Conservation (phyloP, 2,888 invertebrate species). For the Aspidiotus destructor region DNA sequence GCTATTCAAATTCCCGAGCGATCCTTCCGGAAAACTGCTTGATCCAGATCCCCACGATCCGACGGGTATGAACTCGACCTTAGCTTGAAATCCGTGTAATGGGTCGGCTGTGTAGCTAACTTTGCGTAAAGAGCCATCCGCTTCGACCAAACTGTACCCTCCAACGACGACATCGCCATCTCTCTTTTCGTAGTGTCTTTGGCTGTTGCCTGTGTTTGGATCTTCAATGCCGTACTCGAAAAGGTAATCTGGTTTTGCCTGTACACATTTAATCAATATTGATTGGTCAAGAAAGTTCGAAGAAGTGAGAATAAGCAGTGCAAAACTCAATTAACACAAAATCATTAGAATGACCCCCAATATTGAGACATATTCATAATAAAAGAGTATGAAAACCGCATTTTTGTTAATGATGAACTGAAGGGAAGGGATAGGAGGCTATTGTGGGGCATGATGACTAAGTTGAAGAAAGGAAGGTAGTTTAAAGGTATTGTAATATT, state of each 20-base stretch:
- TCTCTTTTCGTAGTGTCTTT: constrained; percentile 61
- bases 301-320: too few relatives aligned
- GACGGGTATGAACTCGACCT: constrained; percentile 42
- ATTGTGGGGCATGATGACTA: too few relatives aligned
- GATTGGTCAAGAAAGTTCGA: too few relatives aligned
- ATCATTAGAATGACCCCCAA: too few relatives aligned
- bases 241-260: constrained; percentile 65
- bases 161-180: constrained; percentile 63
- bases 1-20: not conserved
- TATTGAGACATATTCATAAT: too few relatives aligned
- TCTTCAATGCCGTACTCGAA: constrained; percentile 70
- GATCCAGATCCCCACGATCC: constrained; percentile 33
- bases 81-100: constrained; percentile 61
- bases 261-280: too few relatives aligned
- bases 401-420: too few relatives aligned
- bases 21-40: not conserved
- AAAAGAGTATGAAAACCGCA: too few relatives aligned
- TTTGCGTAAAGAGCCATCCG: constrained; percentile 61
- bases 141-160: constrained; percentile 62
- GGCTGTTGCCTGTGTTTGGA: constrained; percentile 59
- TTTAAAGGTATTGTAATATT: too few relatives aligned
- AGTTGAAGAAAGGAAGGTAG: too few relatives aligned
- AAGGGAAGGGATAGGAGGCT: too few relatives aligned
- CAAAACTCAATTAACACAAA: too few relatives aligned
- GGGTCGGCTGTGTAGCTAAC: constrained; percentile 66